Conservation (phyloP, 2,113 vertebrate species). For the Pygoscelis adeliae region DNA sequence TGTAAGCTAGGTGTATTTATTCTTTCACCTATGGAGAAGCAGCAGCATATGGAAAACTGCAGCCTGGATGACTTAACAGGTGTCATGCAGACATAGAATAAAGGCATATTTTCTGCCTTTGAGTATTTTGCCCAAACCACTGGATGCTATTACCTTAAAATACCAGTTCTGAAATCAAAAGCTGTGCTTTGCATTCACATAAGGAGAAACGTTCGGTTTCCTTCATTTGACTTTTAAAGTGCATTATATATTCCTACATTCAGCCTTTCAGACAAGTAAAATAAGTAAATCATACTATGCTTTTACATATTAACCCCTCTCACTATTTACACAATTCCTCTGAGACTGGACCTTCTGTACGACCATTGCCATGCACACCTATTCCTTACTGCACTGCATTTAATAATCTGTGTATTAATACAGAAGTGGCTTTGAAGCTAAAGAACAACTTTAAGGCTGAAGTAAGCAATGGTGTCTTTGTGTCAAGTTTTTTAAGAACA, state of each 20-base stretch:
- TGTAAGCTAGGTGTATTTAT: background rate
- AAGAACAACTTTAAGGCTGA: background rate
- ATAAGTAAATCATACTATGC: background rate
- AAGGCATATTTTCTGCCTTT: background rate
- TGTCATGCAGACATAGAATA: background rate
- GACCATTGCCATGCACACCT: background rate
- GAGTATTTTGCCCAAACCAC: background rate
- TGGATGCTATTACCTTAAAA: background rate
- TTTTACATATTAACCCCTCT: background rate
- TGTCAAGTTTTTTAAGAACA: background rate
- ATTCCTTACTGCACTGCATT: background rate
- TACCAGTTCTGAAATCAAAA: background rate
- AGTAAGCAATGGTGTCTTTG: background rate
- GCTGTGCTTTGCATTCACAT: background rate
- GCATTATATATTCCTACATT: background rate
- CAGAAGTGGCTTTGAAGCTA: background rate
- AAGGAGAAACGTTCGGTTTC: background rate
- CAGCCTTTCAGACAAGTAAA: background rate
- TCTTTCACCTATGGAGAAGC: background rate
- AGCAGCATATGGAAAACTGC: background rate
- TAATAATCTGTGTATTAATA: background rate
- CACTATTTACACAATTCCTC: background rate
- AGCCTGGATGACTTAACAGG: background rate
- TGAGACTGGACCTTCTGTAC: background rate
- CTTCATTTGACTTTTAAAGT: background rate